Evolutionary conservation across 2,888 invertebrate genomes (phyloP).

Genomic region (Nemotelus pantherinus): DNA sequence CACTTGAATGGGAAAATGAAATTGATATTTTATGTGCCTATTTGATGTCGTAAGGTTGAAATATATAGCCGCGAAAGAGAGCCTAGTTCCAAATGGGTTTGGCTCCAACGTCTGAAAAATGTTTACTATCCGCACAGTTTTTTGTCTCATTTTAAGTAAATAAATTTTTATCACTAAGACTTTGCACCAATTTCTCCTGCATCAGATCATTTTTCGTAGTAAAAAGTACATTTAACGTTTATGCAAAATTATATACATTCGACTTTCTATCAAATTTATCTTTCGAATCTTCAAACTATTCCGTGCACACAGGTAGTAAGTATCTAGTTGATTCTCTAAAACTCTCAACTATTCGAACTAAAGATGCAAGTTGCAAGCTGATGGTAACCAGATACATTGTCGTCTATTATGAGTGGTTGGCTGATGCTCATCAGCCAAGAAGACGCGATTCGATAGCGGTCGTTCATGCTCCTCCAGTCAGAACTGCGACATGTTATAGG

Average conservation of each 20-base stretch:
- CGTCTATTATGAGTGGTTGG: neutral
- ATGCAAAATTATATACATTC: neutral
- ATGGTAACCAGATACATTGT: constrained; percentile 1
- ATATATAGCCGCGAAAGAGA: neutral
- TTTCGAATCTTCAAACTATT: neutral
- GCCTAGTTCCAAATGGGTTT: neutral
- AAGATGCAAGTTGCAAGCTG: neutral
- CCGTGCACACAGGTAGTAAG: neutral
- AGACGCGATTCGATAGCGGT: neutral
- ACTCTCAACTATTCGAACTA: neutral
- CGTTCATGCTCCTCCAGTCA: neutral
- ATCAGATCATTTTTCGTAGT: no score
- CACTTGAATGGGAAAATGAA: neutral
- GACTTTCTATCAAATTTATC: neutral
- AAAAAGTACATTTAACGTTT: neutral
- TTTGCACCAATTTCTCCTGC: no score
- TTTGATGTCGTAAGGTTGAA: neutral
- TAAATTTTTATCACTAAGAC: no score
- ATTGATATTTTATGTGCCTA: neutral
- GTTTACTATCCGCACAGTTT: no score
- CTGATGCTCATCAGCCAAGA: neutral
- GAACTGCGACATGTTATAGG: constrained; percentile 9
- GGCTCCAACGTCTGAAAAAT: no score
- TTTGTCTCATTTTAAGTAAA: no score
- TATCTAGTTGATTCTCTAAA: neutral